Base-by-base conservation (phyloP, 2,888 invertebrate genomes). In the Bugula neritina region DNA sequence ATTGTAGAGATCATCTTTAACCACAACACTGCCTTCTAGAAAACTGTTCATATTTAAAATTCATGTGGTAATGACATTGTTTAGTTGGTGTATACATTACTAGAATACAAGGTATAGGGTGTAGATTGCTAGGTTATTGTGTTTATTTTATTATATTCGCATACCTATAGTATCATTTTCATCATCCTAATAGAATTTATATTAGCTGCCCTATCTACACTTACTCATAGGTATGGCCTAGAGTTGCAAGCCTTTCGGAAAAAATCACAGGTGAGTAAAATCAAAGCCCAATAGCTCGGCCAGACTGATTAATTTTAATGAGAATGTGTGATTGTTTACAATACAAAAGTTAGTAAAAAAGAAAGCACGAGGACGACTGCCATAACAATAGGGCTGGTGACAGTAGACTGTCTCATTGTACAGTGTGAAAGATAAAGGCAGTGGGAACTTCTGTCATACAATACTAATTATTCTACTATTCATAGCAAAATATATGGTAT, bases 311-410 rank as follows among this genome's bases (percentile, higher is more conserved):
- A 43, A 43, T 43, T 43, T 43, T 43, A 43, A 43, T 43, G 17
- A 10, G 43, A 43, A 13, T 63, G 27, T 31, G 13, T 31, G 29
- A 27, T 63, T 63, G 63, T 63, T 63, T 63, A 34, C 63, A 27
- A 34, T 31, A 63, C 63, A 63, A 63, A 63, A 63, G 63, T 63
- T 63, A 27, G 21, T 63, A 29, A 31, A 63, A 63, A 63, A 63
- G 27, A 63, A 63, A 34, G 17, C 63, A 17, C 23, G 2, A 31
- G 31, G 10, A 21, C 27, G 63, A 31, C 63, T 63, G 5, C 27
- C 5, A 10, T 31, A 63, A 63, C 63, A 63, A 63, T 43, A 43
- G 43, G 17, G 43, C 17, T 43, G 43, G 43, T 43, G 43, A 43
- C 43, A 43, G 43, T 43, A 5, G 43, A 43, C 10, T 43, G 17